These are phyloP conservation scores for Hypomesus transpacificus DNA, from an alignment of 2,113 vertebrate species.

Conservation along the genomic window DNA sequence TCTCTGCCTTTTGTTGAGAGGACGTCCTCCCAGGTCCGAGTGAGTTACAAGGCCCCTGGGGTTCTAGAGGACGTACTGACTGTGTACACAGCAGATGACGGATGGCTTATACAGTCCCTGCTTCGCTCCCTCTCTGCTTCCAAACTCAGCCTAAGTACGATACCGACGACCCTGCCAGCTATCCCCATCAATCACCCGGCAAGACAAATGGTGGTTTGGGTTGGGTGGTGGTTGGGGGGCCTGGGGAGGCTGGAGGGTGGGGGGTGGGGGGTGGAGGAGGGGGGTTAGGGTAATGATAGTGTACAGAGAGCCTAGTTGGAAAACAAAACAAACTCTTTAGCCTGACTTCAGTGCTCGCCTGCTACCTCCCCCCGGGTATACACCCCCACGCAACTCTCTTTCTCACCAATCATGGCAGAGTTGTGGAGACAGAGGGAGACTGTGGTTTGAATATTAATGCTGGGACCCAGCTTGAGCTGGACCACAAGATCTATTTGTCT, in stretches of 20 bases:
- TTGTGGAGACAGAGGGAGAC: slow-evolving; percentile 57
- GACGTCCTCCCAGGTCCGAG: slow-evolving; percentile 19
- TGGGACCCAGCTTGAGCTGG: slow-evolving; percentile 40
- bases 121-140: slow-evolving; percentile 39
- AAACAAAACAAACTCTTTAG: slow-evolving; percentile 41
- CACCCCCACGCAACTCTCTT: slow-evolving; percentile 6
- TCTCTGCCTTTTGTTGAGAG: slow-evolving; percentile 18
- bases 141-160: slow-evolving; percentile 40
- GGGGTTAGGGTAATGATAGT: slow-evolving; percentile 35
- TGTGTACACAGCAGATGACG: slow-evolving; percentile 57
- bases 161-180: slow-evolving; percentile 38
- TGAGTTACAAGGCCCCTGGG: slow-evolving; percentile 41
- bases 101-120: slow-evolving; percentile 47
- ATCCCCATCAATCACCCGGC: slow-evolving; percentile 52
- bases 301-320: slow-evolving; percentile 34
- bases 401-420: slow-evolving; percentile 42
- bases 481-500: slow-evolving; percentile 38
- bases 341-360: slow-evolving; percentile 1
- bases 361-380: background rate
- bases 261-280: slow-evolving; percentile 35
- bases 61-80: slow-evolving; percentile 35
- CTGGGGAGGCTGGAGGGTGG: slow-evolving; percentile 22
- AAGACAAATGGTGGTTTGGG: slow-evolving; percentile 61
- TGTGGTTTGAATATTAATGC: slow-evolving; percentile 54
- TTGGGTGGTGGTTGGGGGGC: slow-evolving; percentile 21